Base-by-base conservation (phyloP, 2,113 vertebrate species). In the Microcebus griseorufus region DNA sequence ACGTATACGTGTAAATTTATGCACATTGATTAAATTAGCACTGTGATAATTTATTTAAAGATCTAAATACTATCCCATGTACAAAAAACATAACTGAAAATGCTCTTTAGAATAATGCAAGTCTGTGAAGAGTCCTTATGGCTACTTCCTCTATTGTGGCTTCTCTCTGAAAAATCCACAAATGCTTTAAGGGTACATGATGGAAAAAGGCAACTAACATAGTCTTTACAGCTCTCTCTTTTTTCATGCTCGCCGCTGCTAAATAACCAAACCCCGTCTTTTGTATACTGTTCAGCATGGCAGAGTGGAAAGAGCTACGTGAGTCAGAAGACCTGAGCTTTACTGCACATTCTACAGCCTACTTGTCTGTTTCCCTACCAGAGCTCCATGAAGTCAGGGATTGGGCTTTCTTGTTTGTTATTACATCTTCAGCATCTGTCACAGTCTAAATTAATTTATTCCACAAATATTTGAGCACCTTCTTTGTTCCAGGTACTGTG, bases 1-100 rank as follows among this genome's bases (percentile, higher is more conserved):
- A 27, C 62, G 12, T 72, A 29, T 62, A 55, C 42, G 73, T 96
- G 72, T 73, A 81, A 80, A 93, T 95, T 65, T 78, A 93, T 79
- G 53, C 20, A 79, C 20, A 67, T 16, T 0, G 12, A 60, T 91
- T 55, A 96, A 85, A 79, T 95, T 37, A 48, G 39, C 88, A 70
- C 18, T 62, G n/a, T 79, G 27, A 60, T 80, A 39, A 64, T 79
- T 88, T 96, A 88, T 39, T 65, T 51, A 91, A 91, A 79, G 90
- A 53, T 51, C 2, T 82, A 88, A 96, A 55, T 96, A 69, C 29
- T 60, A 37, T 67, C 17, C 14, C 37, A 27, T 23, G 27, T 62
- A 80, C 45, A 85, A 90, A 88, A 95, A 42, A 14, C 12, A 51
- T n/a, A 95, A 83, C 25, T 67, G 27, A 78, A 88, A 96, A 67